Evolutionary conservation across 2,797 vertebrate species (phyloP).

Genomic region (Spheniscus humboldti): DNA sequence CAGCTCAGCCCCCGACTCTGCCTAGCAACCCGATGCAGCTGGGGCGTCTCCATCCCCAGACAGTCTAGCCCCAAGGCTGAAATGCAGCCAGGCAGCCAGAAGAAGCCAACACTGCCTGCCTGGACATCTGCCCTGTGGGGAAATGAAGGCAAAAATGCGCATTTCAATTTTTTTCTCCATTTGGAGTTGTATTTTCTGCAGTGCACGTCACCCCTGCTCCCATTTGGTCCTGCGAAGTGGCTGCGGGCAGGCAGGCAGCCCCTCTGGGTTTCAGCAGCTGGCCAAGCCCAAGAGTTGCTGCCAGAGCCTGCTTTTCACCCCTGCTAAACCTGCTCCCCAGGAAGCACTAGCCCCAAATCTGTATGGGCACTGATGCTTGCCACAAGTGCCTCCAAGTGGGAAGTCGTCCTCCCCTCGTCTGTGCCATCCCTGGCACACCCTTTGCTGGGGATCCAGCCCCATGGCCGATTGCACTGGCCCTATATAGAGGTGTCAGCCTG

Average conservation of each 20-base stretch:
- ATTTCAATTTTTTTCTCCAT: no score
- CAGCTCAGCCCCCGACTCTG: neutral
- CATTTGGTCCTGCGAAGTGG: rapidly evolving
- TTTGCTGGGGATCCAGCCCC: neutral
- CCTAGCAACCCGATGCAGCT: rapidly evolving
- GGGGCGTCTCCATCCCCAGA: neutral
- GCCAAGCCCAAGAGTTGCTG: neutral
- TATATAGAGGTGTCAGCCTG: neutral
- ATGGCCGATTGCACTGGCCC: rapidly evolving
- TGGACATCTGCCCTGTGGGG: neutral
- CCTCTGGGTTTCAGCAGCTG: neutral
- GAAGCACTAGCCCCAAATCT: neutral
- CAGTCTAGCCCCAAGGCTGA: neutral
- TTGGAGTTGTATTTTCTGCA: no score
- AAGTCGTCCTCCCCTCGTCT: neutral
- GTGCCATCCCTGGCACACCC: neutral
- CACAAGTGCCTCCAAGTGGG: no score
- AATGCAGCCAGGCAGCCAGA: neutral
- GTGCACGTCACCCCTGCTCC: neutral
- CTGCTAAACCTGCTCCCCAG: neutral
- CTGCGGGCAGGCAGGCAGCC: neutral
- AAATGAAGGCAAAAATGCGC: neutral
- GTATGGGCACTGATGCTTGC: neutral
- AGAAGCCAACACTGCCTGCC: neutral
- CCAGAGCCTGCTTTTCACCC: neutral